Base-by-base conservation (phyloP, 2,888 invertebrate genomes). In the Plebejus argus region DNA sequence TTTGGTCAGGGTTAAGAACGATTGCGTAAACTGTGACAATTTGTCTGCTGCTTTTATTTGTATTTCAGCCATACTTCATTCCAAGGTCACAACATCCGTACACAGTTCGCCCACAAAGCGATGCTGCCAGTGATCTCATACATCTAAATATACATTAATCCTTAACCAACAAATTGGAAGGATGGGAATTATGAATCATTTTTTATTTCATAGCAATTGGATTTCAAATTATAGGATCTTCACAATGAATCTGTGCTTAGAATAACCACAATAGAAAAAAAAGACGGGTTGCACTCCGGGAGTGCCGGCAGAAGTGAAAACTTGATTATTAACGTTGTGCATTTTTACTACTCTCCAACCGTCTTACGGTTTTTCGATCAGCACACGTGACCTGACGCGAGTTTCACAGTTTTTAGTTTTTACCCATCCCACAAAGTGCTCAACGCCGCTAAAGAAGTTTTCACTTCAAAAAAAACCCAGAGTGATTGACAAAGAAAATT, bases 41-140 rank as follows among this genome's bases (percentile, higher is more conserved):
- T 61, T 66, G 28, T 15, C 15, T 6, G 33, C 66, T 66, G 66
- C 33, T 66, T 66, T 66, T 66, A 66, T 66, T 66, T 66, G 15
- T 66, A 66, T 66, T 66, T 66, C 66, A 66, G 66, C 66, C 66
- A 33, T 66, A 66, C 28, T 66, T 66, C 15, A 15, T 28, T 23
- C 15, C 66, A 66, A 66, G 66, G 66, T 66, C 18, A 66, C 33
- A 18, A 18, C 66, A 66, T 66, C 66, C 66, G 66, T 66, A 18
- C 66, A 66, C 28, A 66, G 28, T 18, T 66, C 66, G 66, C 66
- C 66, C 12, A 28, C 66, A 15, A 66, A 66, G 12, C 33, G 66
- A 66, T 66, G 28, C 66, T 66, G 66, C 66, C 66, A 33, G 66
- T 66, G 66, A 66, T 66, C 66, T 66, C 66, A 66, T 66, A 15